Percentiles rank a stretch among this genome's conserved stretches.
phyloP scores from a whole-genome alignment of 2,888 invertebrate species.

The Harpalus rubripes region DNA sequence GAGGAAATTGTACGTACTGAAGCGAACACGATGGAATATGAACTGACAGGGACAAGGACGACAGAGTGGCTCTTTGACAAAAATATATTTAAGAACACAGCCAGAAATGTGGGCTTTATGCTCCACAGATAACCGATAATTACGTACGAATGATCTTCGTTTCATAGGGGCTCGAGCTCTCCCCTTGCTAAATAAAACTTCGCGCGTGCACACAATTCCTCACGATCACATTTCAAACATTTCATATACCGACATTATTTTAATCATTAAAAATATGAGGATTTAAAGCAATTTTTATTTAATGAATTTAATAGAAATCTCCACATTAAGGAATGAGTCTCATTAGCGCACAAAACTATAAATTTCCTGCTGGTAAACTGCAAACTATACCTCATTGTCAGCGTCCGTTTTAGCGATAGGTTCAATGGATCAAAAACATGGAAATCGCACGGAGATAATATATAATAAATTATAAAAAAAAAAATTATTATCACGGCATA shows the following conservation, averaged over 20 bases:
- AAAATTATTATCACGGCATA: too few species aligned
- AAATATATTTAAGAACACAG: slow-evolving; percentile 77
- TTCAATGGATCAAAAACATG: too few species aligned
- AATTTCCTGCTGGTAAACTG: too few species aligned
- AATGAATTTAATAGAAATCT: too few species aligned
- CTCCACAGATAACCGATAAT: slow-evolving; percentile 77
- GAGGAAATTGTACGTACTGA: slow-evolving; percentile 72
- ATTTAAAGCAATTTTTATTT: too few species aligned
- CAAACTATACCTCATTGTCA: too few species aligned
- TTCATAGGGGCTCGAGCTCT: slow-evolving; percentile 5
- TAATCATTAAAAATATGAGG: background rate
- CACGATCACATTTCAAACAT: slow-evolving; percentile 22
- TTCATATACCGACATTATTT: background rate
- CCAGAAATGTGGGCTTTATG: slow-evolving; percentile 75
- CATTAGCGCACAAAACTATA: too few species aligned
- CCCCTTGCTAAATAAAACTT: slow-evolving; percentile 2
- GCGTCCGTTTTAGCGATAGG: too few species aligned
- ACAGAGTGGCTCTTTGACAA: slow-evolving; percentile 76
- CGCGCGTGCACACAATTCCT: background rate
- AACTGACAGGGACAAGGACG: slow-evolving; percentile 75
- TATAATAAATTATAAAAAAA: too few species aligned
- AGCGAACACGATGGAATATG: slow-evolving; percentile 73
- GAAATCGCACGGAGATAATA: too few species aligned
- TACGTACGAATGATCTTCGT: slow-evolving; percentile 77
- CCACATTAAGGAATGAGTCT: too few species aligned